Evolutionary conservation across 2,113 vertebrate genomes (phyloP), one percentile per base, ranked within the genome.

Genomic region (Dicerorhinus sumatrensis): DNA sequence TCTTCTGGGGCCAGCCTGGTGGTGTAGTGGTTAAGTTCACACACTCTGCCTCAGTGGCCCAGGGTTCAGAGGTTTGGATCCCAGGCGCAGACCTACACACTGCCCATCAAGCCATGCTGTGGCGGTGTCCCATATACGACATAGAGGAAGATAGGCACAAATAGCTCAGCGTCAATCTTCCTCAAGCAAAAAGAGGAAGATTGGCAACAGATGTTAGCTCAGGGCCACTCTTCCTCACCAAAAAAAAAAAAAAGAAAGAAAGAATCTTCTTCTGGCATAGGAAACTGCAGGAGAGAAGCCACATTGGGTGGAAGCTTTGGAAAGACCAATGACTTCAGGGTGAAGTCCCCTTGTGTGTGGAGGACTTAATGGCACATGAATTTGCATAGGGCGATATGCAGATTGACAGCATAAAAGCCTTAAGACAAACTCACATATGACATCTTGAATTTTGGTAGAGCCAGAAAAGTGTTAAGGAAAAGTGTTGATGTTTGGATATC

Each of bases 401-500:
- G 9, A 31, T 4, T 25, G 16, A 14, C 0, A 58, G 36, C 20
- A 1, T 14, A 20, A 65, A 89, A 87, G 13, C 80, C 42, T 98
- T 63, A 65, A 65, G 29, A 79, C 70, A 93, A 72, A 92, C 60
- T 94, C 39, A 80, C 7, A 39, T 51, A 4, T 77, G 58, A 73
- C 18, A 87, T 67, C 69, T 56, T 76, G 65, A 97, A 84, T 91
- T 92, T 83, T 93, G 76, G 31, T 77, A 90, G 13, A 86, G 62
- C 42, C 31, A 92, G 20, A 67, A 76, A 60, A 58, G 42, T 80
- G 14, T 77, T 89, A 27, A 27, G 63, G 27, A 36, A 76, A 95
- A 93, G 29, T 58, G 2, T 14, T 75, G 23, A 69, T 96, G 33
- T 91, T 95, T 93, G 42, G 17, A 70, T 72, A 65, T 54, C 51